Percentiles rank a stretch among this genome's conserved stretches.
phyloP scores from a whole-genome alignment of 2,113 vertebrate species.

The Ptilonorhynchus violaceus region DNA sequence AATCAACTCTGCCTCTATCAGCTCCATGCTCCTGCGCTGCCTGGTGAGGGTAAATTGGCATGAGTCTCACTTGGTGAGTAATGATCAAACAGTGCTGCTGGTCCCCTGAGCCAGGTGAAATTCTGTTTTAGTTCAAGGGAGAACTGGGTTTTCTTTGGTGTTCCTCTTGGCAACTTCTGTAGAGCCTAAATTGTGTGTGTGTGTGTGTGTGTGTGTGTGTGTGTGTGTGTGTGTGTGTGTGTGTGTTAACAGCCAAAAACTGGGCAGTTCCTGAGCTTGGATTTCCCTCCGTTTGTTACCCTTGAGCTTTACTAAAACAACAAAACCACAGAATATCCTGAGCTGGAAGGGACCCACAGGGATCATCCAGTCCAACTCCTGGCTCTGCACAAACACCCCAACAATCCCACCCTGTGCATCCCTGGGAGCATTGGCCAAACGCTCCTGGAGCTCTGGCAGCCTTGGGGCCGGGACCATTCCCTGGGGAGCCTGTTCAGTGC shows the following conservation, averaged over 20 bases:
- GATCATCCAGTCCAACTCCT: fast-evolving
- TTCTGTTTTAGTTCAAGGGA: not conserved
- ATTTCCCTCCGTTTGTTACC: not conserved
- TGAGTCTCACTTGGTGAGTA: not conserved
- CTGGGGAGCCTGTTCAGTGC: not conserved
- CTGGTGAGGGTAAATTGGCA: not conserved
- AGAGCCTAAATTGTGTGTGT: not conserved
- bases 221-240: fast-evolving
- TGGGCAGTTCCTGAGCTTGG: not conserved
- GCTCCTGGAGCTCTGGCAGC: not conserved
- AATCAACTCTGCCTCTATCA: not conserved
- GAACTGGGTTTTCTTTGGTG: not conserved
- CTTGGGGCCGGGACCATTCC: not conserved
- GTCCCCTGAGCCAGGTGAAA: not conserved
- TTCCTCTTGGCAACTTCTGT: not conserved
- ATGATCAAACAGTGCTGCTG: not conserved
- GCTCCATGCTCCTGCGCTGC: not conserved
- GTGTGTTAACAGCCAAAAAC: not conserved
- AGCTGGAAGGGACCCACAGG: not conserved
- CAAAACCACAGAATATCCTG: not conserved
- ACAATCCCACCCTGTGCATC: not conserved
- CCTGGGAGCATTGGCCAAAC: not conserved
- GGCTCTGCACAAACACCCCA: not conserved
- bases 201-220: fast-evolving
- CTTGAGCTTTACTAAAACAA: not conserved